Conservation (phyloP, 2,797 vertebrate species). For the Sternarchorhynchus goeldii region DNA sequence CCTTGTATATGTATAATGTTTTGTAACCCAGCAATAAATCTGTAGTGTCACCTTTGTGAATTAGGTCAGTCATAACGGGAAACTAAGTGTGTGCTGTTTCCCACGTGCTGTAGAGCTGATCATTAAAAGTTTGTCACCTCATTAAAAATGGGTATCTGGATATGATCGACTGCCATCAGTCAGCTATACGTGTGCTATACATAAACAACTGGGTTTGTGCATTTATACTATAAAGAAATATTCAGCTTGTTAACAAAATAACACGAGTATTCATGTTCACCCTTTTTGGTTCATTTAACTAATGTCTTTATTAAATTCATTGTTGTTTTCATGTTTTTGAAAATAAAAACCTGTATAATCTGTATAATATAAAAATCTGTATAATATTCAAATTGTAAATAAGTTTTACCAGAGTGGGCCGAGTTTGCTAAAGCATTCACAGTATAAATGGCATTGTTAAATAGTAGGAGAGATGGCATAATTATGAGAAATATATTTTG, state of each 20-base stretch:
- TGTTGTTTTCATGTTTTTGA: too few species aligned
- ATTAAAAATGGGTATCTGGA: conserved; percentile 3
- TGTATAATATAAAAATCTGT: too few species aligned
- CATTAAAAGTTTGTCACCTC: conserved; percentile 19
- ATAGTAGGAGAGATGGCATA: too few species aligned
- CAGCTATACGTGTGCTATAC: not conserved
- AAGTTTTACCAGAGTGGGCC: too few species aligned
- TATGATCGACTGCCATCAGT: not conserved
- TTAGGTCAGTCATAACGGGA: not conserved
- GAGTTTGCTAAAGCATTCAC: too few species aligned
- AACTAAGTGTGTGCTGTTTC: not conserved
- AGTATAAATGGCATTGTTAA: too few species aligned
- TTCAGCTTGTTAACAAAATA: not conserved
- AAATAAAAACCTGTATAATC: too few species aligned
- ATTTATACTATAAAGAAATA: not conserved
- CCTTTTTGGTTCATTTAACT: not conserved
- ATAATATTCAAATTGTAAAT: too few species aligned
- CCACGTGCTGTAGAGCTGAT: not conserved
- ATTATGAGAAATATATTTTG: too few species aligned
- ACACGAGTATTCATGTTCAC: not conserved
- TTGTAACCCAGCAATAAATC: not conserved
- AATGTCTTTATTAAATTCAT: not conserved
- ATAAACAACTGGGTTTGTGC: not conserved
- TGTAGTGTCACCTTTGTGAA: not conserved
- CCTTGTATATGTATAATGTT: not conserved